These are phyloP conservation scores for Sinohyriopsis cumingii DNA, from an alignment of 2,888 invertebrate genomes.

Conservation along the genomic window DNA sequence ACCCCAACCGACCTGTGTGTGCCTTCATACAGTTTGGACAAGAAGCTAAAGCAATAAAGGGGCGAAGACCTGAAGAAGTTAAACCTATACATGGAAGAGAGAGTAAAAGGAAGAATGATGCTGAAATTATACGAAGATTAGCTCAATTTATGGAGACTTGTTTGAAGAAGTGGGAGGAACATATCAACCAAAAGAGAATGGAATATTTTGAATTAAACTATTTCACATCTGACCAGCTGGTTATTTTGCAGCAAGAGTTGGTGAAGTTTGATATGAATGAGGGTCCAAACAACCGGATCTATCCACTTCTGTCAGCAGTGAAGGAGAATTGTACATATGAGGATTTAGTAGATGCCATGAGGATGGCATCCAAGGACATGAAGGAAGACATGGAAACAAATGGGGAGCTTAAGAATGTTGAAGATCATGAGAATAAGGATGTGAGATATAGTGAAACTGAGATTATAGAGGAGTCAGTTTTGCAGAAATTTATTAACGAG, in stretches of 20 bases:
- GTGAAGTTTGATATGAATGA: conserved; percentile 26
- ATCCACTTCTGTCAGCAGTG: conserved; percentile 37
- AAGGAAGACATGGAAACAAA: too few relatives aligned
- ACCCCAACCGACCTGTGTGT: conserved; percentile 17
- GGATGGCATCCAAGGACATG: conserved; percentile 17
- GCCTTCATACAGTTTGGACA: conserved; percentile 36
- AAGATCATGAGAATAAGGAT: neutral
- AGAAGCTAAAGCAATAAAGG: neutral
- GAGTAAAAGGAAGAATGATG: conserved; percentile 14
- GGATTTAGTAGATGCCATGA: conserved; percentile 28
- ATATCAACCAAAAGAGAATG: conserved; percentile 34
- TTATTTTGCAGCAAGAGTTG: conserved; percentile 51
- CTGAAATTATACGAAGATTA: conserved; percentile 32
- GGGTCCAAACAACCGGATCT: conserved; percentile 22
- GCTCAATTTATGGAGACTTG: conserved; percentile 48
- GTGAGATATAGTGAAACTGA: neutral
- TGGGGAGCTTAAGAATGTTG: too few relatives aligned
- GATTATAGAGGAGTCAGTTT: neutral
- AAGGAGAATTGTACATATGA: conserved; percentile 25
- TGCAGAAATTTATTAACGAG: conserved; percentile 17
- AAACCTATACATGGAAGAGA: conserved; percentile 13
- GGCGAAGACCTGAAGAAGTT: neutral
- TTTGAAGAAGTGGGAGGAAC: conserved; percentile 40
- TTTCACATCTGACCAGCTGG: conserved; percentile 57
- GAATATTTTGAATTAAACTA: conserved; percentile 45